A percentile compares a stretch with the other conserved stretches of the same genome.
Evolutionary conservation across 1,140 invertebrate genomes (phyloP).

Genomic region (Muscidifurax raptorellus): DNA sequence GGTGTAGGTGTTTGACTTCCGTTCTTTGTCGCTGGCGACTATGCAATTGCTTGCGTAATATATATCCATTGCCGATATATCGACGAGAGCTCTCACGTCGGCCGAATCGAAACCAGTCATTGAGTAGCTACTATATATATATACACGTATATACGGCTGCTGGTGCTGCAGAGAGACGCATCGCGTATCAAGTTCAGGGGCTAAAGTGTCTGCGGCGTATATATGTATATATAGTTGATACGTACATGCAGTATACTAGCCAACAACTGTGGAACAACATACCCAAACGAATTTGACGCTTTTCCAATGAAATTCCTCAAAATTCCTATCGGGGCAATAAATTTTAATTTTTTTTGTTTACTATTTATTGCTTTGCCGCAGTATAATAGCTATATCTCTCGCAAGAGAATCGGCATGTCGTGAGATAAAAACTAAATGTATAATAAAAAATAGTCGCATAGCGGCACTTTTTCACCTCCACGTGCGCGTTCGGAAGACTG

Average conservation of each 20-base stretch:
- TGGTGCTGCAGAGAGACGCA: not conserved
- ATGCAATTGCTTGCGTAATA: not conserved
- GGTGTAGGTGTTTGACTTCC: not conserved
- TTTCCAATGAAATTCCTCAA: not conserved
- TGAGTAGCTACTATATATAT: too few relatives aligned
- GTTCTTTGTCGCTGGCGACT: not conserved
- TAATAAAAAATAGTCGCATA: not conserved
- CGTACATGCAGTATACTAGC: too few relatives aligned
- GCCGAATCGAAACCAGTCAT: not conserved
- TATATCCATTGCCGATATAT: not conserved
- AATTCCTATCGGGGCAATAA: not conserved
- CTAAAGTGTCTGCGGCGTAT: not conserved
- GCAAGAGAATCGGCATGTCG: too few relatives aligned
- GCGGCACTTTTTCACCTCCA: not conserved
- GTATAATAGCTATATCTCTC: too few relatives aligned
- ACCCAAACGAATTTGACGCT: not conserved
- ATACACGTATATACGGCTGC: too few relatives aligned
- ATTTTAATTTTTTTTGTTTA: too few relatives aligned
- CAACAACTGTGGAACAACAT: too few relatives aligned
- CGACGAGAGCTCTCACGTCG: too few relatives aligned
- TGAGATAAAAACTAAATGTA: too few relatives aligned
- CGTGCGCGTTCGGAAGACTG: not conserved
- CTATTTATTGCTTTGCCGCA: too few relatives aligned
- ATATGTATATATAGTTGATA: too few relatives aligned
- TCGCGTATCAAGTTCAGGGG: not conserved